phyloP scores from a whole-genome alignment of 1,140 invertebrate genomes.

The Saccostrea echinata region DNA sequence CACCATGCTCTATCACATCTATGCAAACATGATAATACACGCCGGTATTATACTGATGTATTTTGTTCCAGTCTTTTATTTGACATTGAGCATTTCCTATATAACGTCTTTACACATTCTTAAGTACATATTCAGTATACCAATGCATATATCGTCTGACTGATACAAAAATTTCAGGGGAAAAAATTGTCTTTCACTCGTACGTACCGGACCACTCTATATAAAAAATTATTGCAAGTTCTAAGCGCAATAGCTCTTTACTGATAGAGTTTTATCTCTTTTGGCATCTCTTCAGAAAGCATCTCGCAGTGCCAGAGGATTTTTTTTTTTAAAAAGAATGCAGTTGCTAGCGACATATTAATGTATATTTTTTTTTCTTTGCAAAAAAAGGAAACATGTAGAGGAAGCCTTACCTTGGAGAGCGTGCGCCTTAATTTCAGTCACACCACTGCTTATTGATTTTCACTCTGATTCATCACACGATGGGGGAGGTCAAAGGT shows the following conservation, averaged over 20 bases:
- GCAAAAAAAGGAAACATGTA: neutral
- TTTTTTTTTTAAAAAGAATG: neutral
- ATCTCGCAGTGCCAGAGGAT: neutral
- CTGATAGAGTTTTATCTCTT: constrained; percentile 1
- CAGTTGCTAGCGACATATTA: neutral
- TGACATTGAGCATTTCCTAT: too few relatives aligned
- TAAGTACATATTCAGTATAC: neutral
- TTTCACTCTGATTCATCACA: constrained; percentile 31
- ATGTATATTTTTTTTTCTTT: neutral
- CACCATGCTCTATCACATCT: neutral
- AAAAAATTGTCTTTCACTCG: too few relatives aligned
- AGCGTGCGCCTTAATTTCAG: neutral
- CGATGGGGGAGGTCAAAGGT: constrained; percentile 14
- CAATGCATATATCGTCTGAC: neutral
- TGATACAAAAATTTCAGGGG: too few relatives aligned
- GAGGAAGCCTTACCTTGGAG: neutral
- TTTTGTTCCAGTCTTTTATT: neutral
- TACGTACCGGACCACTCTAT: too few relatives aligned
- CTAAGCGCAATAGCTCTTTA: neutral
- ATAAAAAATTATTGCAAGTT: too few relatives aligned
- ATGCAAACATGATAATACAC: neutral
- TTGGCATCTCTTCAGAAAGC: constrained; percentile 6
- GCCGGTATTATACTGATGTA: neutral
- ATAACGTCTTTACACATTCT: neutral
- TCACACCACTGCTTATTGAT: constrained; percentile 7